Evolutionary conservation across 2,797 vertebrate genomes (phyloP).

Genomic region (Sebastes iracundus): DNA sequence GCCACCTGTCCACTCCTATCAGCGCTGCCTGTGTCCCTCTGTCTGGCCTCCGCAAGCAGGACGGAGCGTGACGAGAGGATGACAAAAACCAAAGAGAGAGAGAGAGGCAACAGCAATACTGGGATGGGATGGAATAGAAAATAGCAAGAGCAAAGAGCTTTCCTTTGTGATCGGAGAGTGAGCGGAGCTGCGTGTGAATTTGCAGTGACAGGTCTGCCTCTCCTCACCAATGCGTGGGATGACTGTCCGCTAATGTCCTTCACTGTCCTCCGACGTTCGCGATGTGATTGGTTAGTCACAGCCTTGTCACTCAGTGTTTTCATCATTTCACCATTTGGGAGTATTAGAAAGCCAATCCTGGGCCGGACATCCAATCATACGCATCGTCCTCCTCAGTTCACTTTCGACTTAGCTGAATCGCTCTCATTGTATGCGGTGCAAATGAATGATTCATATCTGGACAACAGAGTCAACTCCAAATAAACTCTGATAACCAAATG

Average conservation of each 20-base stretch:
- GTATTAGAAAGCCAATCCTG: slow-evolving; percentile 45
- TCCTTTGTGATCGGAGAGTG: slow-evolving; percentile 36
- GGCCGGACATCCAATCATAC: slow-evolving; percentile 23
- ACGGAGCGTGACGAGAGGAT: slow-evolving; percentile 53
- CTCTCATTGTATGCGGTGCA: background rate
- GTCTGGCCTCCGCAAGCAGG: slow-evolving; percentile 61
- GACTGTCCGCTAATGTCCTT: slow-evolving; percentile 73
- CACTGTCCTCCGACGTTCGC: slow-evolving; percentile 51
- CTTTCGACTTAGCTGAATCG: background rate
- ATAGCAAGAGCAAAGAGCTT: slow-evolving; percentile 43
- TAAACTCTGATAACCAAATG: background rate
- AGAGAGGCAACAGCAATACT: slow-evolving; percentile 25
- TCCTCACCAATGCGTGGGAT: slow-evolving; percentile 54
- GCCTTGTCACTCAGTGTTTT: slow-evolving; percentile 64
- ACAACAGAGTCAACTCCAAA: slow-evolving; percentile 15
- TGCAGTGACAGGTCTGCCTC: slow-evolving; percentile 67
- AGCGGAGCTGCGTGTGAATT: slow-evolving; percentile 58
- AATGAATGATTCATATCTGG: slow-evolving; percentile 16
- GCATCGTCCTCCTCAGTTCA: slow-evolving; percentile 10
- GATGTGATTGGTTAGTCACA: slow-evolving; percentile 72
- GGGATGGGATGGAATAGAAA: slow-evolving; percentile 59
- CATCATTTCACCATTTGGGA: slow-evolving; percentile 69
- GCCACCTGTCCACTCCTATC: slow-evolving; percentile 74
- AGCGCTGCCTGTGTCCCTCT: slow-evolving; percentile 50
- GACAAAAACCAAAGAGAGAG: slow-evolving; percentile 49